phyloP scores from a whole-genome alignment of 1,140 invertebrate genomes.

The Trachymyrmex cornetzi region DNA sequence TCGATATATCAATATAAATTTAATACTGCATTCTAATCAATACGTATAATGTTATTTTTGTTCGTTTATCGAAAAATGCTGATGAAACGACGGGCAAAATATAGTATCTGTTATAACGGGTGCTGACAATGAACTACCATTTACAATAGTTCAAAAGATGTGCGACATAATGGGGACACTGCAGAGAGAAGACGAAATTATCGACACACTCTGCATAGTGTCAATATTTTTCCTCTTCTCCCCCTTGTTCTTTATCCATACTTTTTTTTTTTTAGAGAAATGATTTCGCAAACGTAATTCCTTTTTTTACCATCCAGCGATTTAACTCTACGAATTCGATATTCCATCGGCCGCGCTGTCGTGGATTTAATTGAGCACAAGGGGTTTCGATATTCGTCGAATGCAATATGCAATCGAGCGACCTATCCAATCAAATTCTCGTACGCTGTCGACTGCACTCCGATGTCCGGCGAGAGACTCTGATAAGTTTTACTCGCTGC shows the following conservation, averaged over 20 bases:
- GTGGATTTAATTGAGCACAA: conserved; percentile 75
- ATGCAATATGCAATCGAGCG: conserved; percentile 73
- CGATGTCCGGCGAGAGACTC: conserved; percentile 55
- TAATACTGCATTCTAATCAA: neutral
- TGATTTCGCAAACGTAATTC: conserved; percentile 40
- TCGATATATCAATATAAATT: conserved; percentile 21
- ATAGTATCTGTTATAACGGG: neutral
- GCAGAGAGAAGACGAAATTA: conserved; percentile 20
- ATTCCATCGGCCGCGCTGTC: conserved; percentile 60
- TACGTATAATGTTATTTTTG: neutral
- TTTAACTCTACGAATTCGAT: conserved; percentile 67
- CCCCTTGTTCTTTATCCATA: neutral
- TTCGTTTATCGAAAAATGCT: neutral
- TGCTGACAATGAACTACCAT: conserved; percentile 34
- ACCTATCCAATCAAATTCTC: conserved; percentile 70
- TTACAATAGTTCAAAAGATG: conserved; percentile 18
- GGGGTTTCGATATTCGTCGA: conserved; percentile 72
- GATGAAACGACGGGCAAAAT: neutral
- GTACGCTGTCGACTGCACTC: conserved; percentile 57
- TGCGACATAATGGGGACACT: conserved; percentile 35
- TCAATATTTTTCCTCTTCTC: conserved; percentile 24
- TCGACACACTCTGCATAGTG: conserved; percentile 24
- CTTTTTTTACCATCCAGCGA: conserved; percentile 33
- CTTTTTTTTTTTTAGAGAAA: conserved; percentile 4
- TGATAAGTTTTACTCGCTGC: conserved; percentile 73